phyloP scores from a whole-genome alignment of 2,113 vertebrate genomes.

The Muntiacus reevesi region DNA sequence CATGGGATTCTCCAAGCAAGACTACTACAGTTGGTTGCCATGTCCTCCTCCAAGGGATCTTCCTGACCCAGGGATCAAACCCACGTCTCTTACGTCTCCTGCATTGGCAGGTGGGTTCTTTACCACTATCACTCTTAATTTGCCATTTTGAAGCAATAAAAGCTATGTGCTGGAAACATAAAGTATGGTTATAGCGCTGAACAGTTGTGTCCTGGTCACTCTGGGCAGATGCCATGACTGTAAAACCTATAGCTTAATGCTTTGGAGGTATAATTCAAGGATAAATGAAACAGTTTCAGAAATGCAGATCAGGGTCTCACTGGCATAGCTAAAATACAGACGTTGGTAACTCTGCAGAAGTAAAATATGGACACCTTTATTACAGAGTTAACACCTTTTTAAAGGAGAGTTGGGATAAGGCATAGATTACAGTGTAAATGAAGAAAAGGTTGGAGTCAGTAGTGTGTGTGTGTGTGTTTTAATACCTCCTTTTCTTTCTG shows the following conservation, averaged over 20 bases:
- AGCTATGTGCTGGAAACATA: neutral
- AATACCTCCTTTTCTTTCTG: neutral
- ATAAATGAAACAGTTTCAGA: constrained; percentile 29
- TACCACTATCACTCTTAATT: neutral
- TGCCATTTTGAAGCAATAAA: neutral
- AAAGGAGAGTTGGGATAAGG: neutral
- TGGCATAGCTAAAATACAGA: neutral
- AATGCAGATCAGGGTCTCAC: neutral
- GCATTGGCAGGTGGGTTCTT: neutral
- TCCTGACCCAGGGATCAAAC: neutral
- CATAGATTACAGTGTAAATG: neutral
- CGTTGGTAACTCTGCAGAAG: neutral
- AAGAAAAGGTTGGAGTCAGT: neutral
- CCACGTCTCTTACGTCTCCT: neutral
- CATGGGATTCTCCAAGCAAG: neutral
- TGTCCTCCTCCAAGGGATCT: neutral
- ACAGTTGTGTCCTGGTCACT: neutral
- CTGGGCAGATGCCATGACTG: neutral
- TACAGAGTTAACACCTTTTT: neutral
- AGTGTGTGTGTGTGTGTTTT: neutral
- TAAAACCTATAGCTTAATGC: neutral
- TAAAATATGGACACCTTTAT: neutral
- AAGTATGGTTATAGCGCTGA: neutral
- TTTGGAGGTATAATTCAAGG: neutral
- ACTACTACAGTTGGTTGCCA: neutral